Conservation (phyloP, 1,140 invertebrate genomes). For the Metaphire vulgaris region DNA sequence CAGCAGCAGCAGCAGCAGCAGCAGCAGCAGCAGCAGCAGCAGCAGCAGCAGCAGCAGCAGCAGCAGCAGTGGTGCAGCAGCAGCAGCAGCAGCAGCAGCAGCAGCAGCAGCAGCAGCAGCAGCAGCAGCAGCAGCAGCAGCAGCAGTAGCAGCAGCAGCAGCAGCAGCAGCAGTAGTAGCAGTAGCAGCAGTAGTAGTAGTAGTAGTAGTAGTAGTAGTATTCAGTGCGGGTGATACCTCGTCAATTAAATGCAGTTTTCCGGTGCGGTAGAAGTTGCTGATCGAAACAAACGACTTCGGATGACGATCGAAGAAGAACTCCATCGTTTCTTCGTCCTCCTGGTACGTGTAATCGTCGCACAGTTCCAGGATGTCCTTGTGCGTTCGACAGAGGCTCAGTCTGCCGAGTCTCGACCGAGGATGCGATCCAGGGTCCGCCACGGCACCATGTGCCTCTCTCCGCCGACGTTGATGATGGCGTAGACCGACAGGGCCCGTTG, state of each 20-base stretch:
- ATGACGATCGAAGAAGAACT: slow-evolving; percentile 98
- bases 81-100: too few relatives aligned
- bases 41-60: too few relatives aligned
- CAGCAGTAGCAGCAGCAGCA: too few relatives aligned
- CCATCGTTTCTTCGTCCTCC: slow-evolving; percentile 85
- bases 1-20: too few relatives aligned
- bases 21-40: too few relatives aligned
- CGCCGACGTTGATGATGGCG: slow-evolving; percentile 91
- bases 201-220: too few relatives aligned
- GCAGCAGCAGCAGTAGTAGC: too few relatives aligned
- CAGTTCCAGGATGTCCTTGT: slow-evolving; percentile 87
- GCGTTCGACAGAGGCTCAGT: slow-evolving; percentile 85
- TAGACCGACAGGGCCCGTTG: neutral
- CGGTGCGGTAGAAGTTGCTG: slow-evolving; percentile 94
- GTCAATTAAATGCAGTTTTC: slow-evolving; percentile 93
- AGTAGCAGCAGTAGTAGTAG: too few relatives aligned
- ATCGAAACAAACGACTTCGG: slow-evolving; percentile 96
- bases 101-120: too few relatives aligned
- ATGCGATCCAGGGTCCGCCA: slow-evolving; percentile 91
- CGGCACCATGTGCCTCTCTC: slow-evolving; percentile 89
- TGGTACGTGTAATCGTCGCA: slow-evolving; percentile 92
- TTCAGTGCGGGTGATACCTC: slow-evolving; percentile 54
- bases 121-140: too few relatives aligned
- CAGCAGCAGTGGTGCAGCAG: too few relatives aligned
- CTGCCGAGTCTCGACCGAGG: slow-evolving; percentile 89